These are phyloP conservation scores for Amphiprion clarkii DNA, from an alignment of 2,797 vertebrate species.

Conservation along the genomic window DNA sequence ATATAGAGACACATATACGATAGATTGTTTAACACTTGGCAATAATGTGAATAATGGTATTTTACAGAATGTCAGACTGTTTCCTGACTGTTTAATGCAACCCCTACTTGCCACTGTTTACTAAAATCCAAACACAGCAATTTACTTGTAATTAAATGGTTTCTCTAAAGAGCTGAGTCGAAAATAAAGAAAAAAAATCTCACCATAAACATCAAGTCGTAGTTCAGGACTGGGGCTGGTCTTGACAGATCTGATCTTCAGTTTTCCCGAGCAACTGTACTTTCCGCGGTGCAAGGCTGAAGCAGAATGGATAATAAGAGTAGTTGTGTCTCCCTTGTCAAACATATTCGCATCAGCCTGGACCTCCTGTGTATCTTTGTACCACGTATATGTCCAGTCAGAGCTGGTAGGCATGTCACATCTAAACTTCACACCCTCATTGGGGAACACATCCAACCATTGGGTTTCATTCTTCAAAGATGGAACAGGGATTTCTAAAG, in stretches of 20 bases:
- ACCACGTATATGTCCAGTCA: constrained; percentile 72
- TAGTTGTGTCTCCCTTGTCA: background rate
- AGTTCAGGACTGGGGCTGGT: background rate
- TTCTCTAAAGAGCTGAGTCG: background rate
- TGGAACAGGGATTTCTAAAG: constrained; percentile 67
- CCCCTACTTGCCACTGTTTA: no score
- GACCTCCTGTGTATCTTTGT: background rate
- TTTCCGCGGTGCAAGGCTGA: background rate
- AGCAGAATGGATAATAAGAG: constrained; percentile 50
- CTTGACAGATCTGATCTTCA: constrained; percentile 47
- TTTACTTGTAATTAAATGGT: background rate
- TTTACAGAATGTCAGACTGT: background rate
- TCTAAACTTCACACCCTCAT: constrained; percentile 60
- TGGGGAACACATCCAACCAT: constrained; percentile 74
- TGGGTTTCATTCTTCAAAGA: background rate
- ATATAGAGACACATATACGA: background rate
- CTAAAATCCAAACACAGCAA: no score
- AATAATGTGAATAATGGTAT: no score
- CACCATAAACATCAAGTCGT: constrained; percentile 65
- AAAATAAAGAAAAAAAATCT: constrained; percentile 24
- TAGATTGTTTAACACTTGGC: background rate
- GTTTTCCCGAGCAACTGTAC: constrained; percentile 67
- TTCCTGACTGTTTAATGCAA: background rate
- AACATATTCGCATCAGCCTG: rapidly evolving
- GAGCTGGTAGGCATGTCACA: constrained; percentile 47